Evolutionary conservation across 2,888 invertebrate species (phyloP).

Genomic region (Apeira syringaria): DNA sequence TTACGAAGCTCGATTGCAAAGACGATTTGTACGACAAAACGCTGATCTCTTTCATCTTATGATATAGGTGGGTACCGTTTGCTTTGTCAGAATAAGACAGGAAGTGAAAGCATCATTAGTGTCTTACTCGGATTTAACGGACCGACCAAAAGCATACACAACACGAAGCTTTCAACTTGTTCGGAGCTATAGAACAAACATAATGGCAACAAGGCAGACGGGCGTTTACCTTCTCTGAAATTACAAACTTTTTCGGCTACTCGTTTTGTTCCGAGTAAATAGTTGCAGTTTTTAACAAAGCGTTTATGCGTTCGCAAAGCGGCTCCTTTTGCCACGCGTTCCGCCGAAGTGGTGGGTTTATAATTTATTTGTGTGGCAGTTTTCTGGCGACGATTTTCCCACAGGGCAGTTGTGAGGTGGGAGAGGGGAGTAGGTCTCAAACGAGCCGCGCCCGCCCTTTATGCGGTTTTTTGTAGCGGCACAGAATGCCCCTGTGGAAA

Average conservation of each 20-base stretch:
- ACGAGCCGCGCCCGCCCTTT: conserved; percentile 81
- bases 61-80: conserved; percentile 12
- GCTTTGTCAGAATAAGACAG: conserved; percentile 23
- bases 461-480: conserved; percentile 80
- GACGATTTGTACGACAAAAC: conserved; percentile 56
- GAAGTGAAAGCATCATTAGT: not conserved
- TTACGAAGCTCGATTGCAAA: conserved; percentile 63
- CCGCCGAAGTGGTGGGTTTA: conserved; percentile 72
- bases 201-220: not conserved
- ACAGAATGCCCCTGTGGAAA: conserved; percentile 80
- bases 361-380: conserved; percentile 81
- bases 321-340: conserved; percentile 60
- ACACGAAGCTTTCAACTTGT: too few relatives aligned
- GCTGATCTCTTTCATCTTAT: conserved; percentile 34
- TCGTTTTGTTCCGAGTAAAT: conserved; percentile 33
- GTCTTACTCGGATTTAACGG: not conserved
- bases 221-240: conserved; percentile 6
- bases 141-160: not conserved
- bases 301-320: conserved; percentile 57
- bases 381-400: conserved; percentile 83
- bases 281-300: conserved; percentile 58
- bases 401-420: conserved; percentile 54
- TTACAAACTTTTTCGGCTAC: conserved; percentile 25
- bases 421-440: conserved; percentile 59
- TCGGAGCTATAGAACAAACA: too few relatives aligned